phyloP scores from a whole-genome alignment of 2,888 invertebrate species.

The Autographa gamma region DNA sequence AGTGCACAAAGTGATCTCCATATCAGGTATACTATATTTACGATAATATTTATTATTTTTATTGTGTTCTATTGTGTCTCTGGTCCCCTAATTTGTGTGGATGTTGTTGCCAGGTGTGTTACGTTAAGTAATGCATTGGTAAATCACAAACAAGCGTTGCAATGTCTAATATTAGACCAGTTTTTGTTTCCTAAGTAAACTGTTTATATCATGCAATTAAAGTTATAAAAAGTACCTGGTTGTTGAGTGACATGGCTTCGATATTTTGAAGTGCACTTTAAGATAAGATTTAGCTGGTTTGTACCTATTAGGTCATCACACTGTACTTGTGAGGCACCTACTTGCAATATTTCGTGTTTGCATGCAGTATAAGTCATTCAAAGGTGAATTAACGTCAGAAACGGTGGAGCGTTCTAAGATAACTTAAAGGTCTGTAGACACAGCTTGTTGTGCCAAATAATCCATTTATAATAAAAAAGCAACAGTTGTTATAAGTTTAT shows the following conservation, averaged over 20 bases:
- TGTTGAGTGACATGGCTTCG: constrained; percentile 32
- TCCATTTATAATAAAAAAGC: constrained; percentile 8
- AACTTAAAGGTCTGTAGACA: constrained; percentile 7
- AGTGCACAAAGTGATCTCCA: constrained; percentile 57
- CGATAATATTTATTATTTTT: constrained; percentile 46
- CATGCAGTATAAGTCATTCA: constrained; percentile 12
- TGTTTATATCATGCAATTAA: constrained; percentile 28
- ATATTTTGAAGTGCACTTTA: constrained; percentile 46
- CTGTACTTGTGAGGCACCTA: constrained; percentile 14
- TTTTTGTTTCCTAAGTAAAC: constrained; percentile 44
- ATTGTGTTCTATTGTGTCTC: constrained; percentile 32
- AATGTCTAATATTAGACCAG: constrained; percentile 50
- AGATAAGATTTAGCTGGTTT: constrained; percentile 44
- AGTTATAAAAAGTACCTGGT: constrained; percentile 12
- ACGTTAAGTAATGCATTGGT: constrained; percentile 67
- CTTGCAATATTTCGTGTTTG: constrained; percentile 18
- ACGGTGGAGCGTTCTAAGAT: neutral
- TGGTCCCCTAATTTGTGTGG: constrained; percentile 58
- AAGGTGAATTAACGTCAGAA: constrained; percentile 12
- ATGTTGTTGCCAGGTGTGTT: constrained; percentile 74
- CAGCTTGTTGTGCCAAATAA: constrained; percentile 10
- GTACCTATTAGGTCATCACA: constrained; percentile 43
- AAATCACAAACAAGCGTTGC: constrained; percentile 63
- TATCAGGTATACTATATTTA: constrained; percentile 51
- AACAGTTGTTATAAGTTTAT: constrained; percentile 6